Percentiles rank a stretch among this genome's conserved stretches.
Conservation (phyloP, 2,888 invertebrate genomes). For the Rhogogaster chlorosoma region DNA sequence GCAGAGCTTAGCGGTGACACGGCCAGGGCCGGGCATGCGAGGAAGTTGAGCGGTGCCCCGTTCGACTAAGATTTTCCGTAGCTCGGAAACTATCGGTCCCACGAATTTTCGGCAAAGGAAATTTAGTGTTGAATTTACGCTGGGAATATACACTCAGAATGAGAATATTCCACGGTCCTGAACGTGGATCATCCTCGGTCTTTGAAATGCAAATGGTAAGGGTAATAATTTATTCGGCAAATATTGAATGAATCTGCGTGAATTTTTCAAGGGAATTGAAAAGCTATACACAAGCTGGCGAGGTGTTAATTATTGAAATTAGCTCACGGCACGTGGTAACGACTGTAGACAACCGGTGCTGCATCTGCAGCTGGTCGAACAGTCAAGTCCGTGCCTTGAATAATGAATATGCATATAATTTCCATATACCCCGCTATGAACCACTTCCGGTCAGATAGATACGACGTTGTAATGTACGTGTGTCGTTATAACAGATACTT, state of each 20-base stretch:
- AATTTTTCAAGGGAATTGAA: background rate
- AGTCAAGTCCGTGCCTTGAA: conserved; percentile 37
- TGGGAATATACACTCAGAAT: no score
- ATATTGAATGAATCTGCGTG: background rate
- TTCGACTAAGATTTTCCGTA: no score
- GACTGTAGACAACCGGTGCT: background rate
- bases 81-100: no score
- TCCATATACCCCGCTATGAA: conserved; percentile 4
- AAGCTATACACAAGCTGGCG: no score
- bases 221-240: background rate
- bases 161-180: no score
- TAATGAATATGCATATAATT: conserved; percentile 38
- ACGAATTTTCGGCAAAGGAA: no score
- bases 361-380: conserved; percentile 33
- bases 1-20: no score
- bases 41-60: no score
- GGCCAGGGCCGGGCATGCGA: no score
- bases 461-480: background rate
- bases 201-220: no score
- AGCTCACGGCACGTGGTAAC: conserved; percentile 8
- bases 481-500: background rate
- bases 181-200: no score
- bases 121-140: no score
- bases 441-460: conserved; percentile 38
- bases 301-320: conserved; percentile 28